These are phyloP conservation scores for Bryconaethiops microstoma DNA, from an alignment of 2,797 vertebrate genomes.

Conservation along the genomic window DNA sequence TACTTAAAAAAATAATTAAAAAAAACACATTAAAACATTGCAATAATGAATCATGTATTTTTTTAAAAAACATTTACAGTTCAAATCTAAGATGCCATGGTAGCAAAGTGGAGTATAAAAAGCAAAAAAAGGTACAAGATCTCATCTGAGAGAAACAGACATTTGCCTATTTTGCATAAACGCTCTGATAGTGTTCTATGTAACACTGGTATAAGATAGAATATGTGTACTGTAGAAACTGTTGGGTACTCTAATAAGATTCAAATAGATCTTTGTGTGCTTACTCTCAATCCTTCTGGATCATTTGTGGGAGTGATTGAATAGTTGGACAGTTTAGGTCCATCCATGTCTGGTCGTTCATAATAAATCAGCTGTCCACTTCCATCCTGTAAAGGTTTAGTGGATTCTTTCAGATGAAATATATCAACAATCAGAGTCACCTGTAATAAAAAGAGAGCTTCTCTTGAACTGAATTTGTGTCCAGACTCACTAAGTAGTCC, in stretches of 20 bases:
- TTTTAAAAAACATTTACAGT: no score
- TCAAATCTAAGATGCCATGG: no score
- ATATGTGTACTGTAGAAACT: no score
- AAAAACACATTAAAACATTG: no score
- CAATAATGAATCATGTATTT: no score
- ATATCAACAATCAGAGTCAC: no score
- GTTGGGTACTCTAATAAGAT: neutral
- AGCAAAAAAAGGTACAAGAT: no score
- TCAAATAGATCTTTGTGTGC: neutral
- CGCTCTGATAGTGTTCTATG: neutral
- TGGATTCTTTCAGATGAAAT: neutral
- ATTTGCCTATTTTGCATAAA: neutral
- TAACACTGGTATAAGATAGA: neutral
- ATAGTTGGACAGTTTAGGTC: slow-evolving; percentile 83
- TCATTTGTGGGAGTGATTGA: slow-evolving; percentile 75
- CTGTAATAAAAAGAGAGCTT: neutral
- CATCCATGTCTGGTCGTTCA: slow-evolving; percentile 76
- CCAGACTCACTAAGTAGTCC: slow-evolving; percentile 70
- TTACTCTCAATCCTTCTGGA: slow-evolving; percentile 76
- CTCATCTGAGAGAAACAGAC: no score
- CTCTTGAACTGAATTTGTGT: neutral
- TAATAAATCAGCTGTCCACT: slow-evolving; percentile 85
- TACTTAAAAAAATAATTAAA: no score
- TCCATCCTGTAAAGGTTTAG: slow-evolving; percentile 66
- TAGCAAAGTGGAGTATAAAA: no score